Percentiles rank a stretch among this genome's conserved stretches.
Evolutionary conservation across 2,797 vertebrate genomes (phyloP).

Genomic region (Caiman crocodilus): DNA sequence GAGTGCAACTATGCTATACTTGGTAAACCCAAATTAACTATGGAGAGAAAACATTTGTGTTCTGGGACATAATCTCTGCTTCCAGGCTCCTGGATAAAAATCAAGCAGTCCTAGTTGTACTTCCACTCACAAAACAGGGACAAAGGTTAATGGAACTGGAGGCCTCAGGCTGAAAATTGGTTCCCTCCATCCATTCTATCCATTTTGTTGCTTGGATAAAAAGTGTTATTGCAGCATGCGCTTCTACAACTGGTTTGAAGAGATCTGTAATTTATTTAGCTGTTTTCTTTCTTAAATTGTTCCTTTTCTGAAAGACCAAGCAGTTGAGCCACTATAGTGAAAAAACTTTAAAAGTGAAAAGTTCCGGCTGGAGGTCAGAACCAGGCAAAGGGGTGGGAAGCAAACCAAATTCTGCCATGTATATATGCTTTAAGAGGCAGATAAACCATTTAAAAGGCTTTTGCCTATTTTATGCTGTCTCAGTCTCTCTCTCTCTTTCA

Average conservation of each 20-base stretch:
- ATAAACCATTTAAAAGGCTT: not conserved
- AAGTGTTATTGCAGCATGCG: not conserved
- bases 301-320: not conserved
- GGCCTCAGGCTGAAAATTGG: not conserved
- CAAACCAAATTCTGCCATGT: not conserved
- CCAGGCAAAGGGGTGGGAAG: not conserved
- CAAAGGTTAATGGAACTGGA: constrained; percentile 24
- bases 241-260: not conserved
- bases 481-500: not conserved
- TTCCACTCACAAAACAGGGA: not conserved
- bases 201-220: not conserved
- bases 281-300: not conserved
- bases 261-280: not conserved
- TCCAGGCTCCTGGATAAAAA: not conserved
- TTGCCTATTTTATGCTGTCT: not conserved
- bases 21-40: not conserved
- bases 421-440: not conserved
- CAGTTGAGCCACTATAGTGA: not conserved
- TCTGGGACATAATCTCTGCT: fast-evolving
- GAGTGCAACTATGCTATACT: not conserved
- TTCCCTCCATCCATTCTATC: not conserved
- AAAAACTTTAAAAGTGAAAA: constrained; percentile 2
- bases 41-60: not conserved
- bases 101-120: not conserved
- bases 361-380: not conserved